Conservation (phyloP, 2,113 vertebrate genomes). For the Cyanistes caeruleus region DNA sequence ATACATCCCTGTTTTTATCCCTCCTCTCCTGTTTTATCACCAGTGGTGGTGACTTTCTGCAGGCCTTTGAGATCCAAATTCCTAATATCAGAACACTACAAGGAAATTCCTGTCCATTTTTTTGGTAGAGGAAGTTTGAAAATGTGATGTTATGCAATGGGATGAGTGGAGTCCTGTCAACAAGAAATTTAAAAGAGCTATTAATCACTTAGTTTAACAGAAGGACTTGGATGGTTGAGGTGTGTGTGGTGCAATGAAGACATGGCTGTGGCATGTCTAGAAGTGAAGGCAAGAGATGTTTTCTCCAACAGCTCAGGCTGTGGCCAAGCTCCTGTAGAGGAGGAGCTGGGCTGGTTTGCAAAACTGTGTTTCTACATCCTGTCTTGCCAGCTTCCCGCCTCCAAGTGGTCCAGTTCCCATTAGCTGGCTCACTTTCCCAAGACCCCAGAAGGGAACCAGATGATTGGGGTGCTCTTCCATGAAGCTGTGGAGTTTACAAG, state of each 20-base stretch:
- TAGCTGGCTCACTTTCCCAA: neutral
- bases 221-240: neutral
- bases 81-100: neutral
- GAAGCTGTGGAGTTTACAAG: rapidly evolving
- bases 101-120: neutral
- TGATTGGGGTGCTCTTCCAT: neutral
- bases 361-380: neutral
- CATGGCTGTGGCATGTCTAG: neutral
- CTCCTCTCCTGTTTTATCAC: neutral
- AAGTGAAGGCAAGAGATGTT: neutral
- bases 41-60: neutral
- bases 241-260: neutral
- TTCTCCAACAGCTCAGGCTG: neutral
- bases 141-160: rapidly evolving
- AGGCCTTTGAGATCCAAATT: neutral
- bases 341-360: neutral
- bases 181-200: neutral
- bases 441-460: rapidly evolving
- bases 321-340: neutral
- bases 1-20: neutral
- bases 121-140: neutral
- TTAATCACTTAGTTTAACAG: neutral
- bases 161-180: neutral
- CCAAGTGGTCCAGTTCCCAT: neutral
- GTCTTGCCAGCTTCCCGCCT: neutral